Evolutionary conservation across 2,113 vertebrate genomes (phyloP).

Genomic region (Columba livia): DNA sequence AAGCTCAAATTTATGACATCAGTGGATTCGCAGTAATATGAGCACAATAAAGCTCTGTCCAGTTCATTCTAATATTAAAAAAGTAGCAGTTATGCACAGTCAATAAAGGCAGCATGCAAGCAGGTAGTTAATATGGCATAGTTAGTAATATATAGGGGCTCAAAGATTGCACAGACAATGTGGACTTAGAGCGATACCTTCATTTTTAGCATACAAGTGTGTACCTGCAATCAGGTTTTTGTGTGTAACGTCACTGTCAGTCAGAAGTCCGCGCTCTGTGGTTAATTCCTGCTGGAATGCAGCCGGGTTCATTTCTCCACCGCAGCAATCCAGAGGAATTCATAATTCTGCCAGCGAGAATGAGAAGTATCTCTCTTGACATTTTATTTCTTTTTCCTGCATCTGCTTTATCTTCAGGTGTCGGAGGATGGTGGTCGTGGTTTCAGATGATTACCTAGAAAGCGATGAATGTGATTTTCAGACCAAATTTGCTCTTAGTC

Average conservation of each 20-base stretch:
- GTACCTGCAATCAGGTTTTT: neutral
- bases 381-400: neutral
- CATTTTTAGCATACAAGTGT: neutral
- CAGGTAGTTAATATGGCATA: neutral
- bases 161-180: neutral
- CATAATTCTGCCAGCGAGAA: neutral
- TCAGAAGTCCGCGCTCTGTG: neutral
- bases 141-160: neutral
- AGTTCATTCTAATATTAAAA: neutral
- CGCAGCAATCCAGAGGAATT: neutral
- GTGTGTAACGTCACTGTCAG: neutral
- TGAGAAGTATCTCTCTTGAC: neutral
- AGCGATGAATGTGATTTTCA: constrained; percentile 97
- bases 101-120: neutral
- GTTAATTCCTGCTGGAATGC: neutral
- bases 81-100: neutral
- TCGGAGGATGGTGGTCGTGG: constrained; percentile 92
- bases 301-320: neutral
- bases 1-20: neutral
- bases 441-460: constrained; percentile 95
- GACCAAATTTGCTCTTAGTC: constrained; percentile 97
- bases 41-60: neutral
- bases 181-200: neutral
- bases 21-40: neutral
- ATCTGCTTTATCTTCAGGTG: constrained; percentile 75